phyloP scores from a whole-genome alignment of 2,888 invertebrate genomes.

The Cyaniris semiargus region DNA sequence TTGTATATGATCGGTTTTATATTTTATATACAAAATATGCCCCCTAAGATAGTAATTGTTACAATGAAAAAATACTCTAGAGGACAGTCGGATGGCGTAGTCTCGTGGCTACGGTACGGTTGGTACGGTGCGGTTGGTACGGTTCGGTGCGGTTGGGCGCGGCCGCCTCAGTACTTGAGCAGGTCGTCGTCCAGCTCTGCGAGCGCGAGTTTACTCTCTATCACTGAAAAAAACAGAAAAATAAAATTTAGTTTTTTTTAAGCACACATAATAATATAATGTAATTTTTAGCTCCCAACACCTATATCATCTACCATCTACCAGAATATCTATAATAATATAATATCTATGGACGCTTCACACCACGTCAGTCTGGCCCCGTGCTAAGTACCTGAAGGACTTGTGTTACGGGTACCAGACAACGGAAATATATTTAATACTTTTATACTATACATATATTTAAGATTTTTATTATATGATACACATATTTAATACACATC shows the following conservation, averaged over 20 bases:
- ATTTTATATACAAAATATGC: slow-evolving; percentile 10
- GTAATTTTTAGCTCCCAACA: too few species aligned
- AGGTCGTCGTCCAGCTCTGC: slow-evolving; percentile 67
- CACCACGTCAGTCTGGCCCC: too few species aligned
- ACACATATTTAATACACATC: too few species aligned
- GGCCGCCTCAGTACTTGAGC: slow-evolving; percentile 63
- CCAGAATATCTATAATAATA: too few species aligned
- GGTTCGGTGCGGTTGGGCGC: slow-evolving; percentile 26
- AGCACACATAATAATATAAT: too few species aligned
- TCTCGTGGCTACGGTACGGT: background rate
- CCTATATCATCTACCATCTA: too few species aligned
- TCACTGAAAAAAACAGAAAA: slow-evolving; percentile 56
- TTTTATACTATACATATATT: too few species aligned
- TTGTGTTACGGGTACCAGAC: too few species aligned
- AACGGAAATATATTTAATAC: too few species aligned
- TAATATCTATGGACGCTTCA: too few species aligned
- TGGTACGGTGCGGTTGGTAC: slow-evolving; percentile 26
- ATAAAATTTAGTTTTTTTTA: background rate
- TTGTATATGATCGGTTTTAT: slow-evolving; percentile 1
- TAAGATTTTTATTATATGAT: too few species aligned
- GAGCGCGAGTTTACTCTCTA: slow-evolving; percentile 76
- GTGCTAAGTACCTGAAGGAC: too few species aligned
- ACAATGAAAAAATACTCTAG: slow-evolving; percentile 22
- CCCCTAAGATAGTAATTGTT: slow-evolving; percentile 20
- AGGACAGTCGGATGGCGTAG: slow-evolving; percentile 17